Percentiles rank a stretch among this genome's conserved stretches.
phyloP scores from a whole-genome alignment of 2,888 invertebrate genomes.

The Harmothoe impar region DNA sequence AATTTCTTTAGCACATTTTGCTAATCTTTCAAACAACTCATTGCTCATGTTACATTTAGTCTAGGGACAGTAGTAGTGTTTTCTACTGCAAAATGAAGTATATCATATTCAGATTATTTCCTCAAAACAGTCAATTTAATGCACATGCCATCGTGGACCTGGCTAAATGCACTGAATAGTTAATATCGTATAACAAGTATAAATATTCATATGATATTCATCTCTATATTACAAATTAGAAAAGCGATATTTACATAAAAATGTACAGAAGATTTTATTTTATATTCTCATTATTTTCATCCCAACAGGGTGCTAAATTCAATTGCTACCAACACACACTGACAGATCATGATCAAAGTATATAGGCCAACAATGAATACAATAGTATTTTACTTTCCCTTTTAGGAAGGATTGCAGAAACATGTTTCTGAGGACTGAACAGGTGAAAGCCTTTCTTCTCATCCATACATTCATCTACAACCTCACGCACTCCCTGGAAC shows the following conservation, averaged over 20 bases:
- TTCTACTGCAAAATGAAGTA: too few species aligned
- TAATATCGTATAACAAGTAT: constrained; percentile 43
- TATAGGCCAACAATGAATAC: not conserved
- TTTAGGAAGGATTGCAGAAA: not conserved
- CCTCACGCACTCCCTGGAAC: not conserved
- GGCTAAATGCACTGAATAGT: constrained; percentile 38
- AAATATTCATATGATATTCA: constrained; percentile 48
- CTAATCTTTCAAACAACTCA: too few species aligned
- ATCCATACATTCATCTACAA: not conserved
- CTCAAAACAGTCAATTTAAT: not conserved
- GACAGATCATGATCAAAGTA: not conserved
- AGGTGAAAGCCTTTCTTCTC: not conserved
- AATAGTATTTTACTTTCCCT: not conserved
- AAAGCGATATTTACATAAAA: constrained; percentile 40
- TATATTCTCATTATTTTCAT: not conserved
- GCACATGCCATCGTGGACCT: not conserved
- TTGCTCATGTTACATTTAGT: too few species aligned
- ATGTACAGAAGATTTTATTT: not conserved
- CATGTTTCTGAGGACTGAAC: not conserved
- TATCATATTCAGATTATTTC: too few species aligned
- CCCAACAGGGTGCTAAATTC: not conserved
- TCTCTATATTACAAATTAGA: constrained; percentile 55
- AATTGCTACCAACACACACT: constrained; percentile 30
- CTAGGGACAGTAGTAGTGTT: too few species aligned
- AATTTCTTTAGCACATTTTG: too few species aligned